These are phyloP conservation scores for Athene noctua DNA, from an alignment of 2,113 vertebrate species.

Conservation along the genomic window DNA sequence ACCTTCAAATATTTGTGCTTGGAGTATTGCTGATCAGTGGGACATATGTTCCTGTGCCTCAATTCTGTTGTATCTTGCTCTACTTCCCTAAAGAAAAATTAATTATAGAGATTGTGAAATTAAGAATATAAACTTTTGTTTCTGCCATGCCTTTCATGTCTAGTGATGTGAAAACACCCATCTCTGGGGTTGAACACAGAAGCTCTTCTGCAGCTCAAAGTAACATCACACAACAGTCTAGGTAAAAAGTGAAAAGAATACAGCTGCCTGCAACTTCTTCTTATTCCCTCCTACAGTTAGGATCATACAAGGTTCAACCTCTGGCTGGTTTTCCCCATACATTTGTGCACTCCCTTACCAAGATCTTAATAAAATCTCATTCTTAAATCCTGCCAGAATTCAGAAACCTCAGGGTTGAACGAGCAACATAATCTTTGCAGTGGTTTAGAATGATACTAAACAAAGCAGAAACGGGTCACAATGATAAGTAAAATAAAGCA, in stretches of 20 bases:
- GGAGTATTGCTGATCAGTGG: conserved; percentile 2
- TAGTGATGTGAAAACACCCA: not conserved
- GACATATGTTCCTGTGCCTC: not conserved
- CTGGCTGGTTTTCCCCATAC: not conserved
- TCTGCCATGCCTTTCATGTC: not conserved
- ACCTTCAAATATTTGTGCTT: conserved; percentile 45
- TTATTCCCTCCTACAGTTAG: not conserved
- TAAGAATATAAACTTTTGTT: not conserved
- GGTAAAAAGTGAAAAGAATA: not conserved
- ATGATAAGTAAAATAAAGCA: not conserved
- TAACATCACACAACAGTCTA: not conserved
- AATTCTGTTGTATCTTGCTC: not conserved
- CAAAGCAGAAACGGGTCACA: not conserved
- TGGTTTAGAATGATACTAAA: not conserved
- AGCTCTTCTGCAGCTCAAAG: not conserved
- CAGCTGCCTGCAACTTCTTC: not conserved
- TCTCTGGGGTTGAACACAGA: not conserved
- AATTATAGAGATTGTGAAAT: conserved; percentile 11
- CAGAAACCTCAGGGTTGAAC: not conserved
- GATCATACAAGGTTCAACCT: not conserved
- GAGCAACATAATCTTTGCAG: not conserved
- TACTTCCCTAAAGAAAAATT: conserved; percentile 36
- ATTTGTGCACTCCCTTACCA: not conserved
- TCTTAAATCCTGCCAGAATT: not conserved
- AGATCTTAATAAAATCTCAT: not conserved